Conservation (phyloP, 2,113 vertebrate species). For the Phocoena phocoena region DNA sequence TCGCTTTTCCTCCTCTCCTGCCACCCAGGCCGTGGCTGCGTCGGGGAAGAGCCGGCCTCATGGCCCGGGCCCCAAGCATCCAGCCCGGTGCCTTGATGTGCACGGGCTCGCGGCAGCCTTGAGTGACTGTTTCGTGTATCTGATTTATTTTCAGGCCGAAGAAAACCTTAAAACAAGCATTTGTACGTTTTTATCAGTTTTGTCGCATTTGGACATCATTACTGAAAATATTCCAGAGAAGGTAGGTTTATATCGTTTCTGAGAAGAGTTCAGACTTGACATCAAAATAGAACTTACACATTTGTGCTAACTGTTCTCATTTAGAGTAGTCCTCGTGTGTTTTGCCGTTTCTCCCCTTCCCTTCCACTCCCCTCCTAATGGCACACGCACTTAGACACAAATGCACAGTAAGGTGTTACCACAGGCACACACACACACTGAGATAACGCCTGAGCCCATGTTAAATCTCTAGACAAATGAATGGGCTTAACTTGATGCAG, state of each 20-base stretch:
- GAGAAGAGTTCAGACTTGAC: background rate
- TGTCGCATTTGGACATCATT: conserved; percentile 91
- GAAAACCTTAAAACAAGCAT: conserved; percentile 94
- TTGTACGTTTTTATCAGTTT: conserved; percentile 94
- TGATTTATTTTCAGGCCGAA: conserved; percentile 86
- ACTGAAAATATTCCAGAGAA: conserved; percentile 87
- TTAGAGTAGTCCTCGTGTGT: background rate
- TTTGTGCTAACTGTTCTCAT: background rate
- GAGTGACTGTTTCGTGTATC: background rate
- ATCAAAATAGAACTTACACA: background rate
- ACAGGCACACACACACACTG: fast-evolving
- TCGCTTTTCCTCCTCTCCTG: background rate
- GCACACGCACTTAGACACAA: too few relatives aligned
- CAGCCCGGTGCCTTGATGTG: fast-evolving
- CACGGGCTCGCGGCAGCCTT: background rate
- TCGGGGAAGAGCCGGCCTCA: background rate
- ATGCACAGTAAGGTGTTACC: fast-evolving
- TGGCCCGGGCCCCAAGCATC: fast-evolving
- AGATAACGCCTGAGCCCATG: background rate
- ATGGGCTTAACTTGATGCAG: background rate
- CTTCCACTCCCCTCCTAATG: fast-evolving
- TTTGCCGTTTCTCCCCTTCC: background rate
- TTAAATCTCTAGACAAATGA: background rate
- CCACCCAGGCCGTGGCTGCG: fast-evolving
- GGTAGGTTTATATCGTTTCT: conserved; percentile 77